Percentiles rank a stretch among this genome's conserved stretches.
These are phyloP conservation scores for Brachylomia viminalis DNA, from an alignment of 2,888 invertebrate genomes.

Conservation along the genomic window DNA sequence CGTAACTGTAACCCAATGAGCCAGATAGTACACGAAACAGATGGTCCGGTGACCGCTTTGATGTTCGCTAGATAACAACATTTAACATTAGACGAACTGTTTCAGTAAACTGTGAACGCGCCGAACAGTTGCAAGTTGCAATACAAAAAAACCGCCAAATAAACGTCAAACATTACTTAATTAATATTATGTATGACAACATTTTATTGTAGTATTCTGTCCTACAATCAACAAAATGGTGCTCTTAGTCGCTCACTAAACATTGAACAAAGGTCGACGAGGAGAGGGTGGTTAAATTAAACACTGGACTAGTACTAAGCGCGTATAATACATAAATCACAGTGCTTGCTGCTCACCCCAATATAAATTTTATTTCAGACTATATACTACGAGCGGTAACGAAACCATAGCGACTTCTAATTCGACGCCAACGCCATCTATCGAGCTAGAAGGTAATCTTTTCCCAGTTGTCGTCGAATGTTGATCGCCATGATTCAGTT, in stretches of 20 bases:
- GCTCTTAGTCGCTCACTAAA: not conserved
- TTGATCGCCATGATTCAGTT: no score
- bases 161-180: not conserved
- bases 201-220: not conserved
- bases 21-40: slow-evolving; percentile 68
- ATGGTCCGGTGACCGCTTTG: slow-evolving; percentile 63
- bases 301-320: no score
- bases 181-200: not conserved
- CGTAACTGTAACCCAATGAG: slow-evolving; percentile 74
- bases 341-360: no score
- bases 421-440: no score
- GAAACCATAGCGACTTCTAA: no score
- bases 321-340: no score
- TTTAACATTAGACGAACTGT: slow-evolving; percentile 9
- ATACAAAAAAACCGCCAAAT: not conserved
- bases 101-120: not conserved
- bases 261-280: no score
- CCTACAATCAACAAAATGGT: not conserved
- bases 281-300: no score
- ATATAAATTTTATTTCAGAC: no score
- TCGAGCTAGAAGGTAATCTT: no score
- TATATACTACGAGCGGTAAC: no score
- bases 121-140: not conserved
- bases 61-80: slow-evolving; percentile 41
- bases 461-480: no score